Evolutionary conservation across 2,113 vertebrate genomes (phyloP), one percentile per base, ranked within the genome.

Genomic region (Amphilophus citrinellus): DNA sequence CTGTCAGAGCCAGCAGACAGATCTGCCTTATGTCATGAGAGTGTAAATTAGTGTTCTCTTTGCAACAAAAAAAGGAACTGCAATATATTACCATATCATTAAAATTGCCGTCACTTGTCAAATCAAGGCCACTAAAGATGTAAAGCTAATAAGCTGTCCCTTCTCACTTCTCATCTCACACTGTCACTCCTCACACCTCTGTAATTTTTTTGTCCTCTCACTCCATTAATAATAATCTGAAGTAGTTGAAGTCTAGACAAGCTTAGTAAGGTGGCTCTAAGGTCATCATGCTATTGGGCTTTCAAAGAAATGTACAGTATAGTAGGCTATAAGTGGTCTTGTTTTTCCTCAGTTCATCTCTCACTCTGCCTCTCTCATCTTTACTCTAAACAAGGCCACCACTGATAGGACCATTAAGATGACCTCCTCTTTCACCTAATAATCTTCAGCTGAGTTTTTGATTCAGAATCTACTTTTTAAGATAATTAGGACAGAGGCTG

Each of bases 401-500:
- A 83, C 60, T 88, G 79, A 86, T 35, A 78, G 85, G 27, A 86
- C 66, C 81, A 75, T 87, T 83, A 57, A 78, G 66, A 73, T 63
- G 22, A 85, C 82, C 30, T 81, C 47, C 61, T 82, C 58, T 84
- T 75, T 83, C 20, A 8, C 18, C 50, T 37, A 13, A 13, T 59
- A 79, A 61, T 83, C 58, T 50, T 91, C 78, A 73, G 3, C 50
- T 61, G 50, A 87, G 50, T 66, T 61, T 82, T 66, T 61, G 39
- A 83, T 82, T 89, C 80, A 76, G 71, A 87, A 88, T 86, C 83
- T 80, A 73, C 68, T 87, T 84, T 83, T 90, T 77, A 79, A 87
- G 85, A 73, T 89, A 83, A 87, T 88, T 87, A 82, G 71, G 37
- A 62, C 63, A 79, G 88, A 76, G 35, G 53, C 63, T 47, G 37